Conservation (phyloP, 2,113 vertebrate species). For the Cavia aperea region DNA sequence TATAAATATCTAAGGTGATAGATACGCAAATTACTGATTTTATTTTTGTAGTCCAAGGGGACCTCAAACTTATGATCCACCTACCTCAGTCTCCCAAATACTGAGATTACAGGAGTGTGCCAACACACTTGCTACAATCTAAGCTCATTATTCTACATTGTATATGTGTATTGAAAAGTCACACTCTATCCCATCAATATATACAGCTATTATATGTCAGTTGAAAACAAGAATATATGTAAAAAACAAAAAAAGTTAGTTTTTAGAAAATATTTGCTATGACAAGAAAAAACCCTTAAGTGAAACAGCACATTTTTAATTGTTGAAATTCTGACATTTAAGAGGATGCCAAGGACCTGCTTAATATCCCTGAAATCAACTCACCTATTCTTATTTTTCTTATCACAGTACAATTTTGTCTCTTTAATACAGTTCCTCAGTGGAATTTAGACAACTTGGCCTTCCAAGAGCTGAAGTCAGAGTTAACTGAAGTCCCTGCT, state of each 20-base stretch:
- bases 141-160: neutral
- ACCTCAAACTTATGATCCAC: neutral
- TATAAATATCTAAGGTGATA: neutral
- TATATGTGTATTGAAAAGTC: neutral
- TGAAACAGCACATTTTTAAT: neutral
- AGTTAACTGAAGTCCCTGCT: conserved; percentile 85
- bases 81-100: neutral
- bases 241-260: neutral
- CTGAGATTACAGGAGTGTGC: neutral
- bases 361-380: neutral
- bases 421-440: conserved; percentile 55
- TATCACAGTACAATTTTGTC: neutral
- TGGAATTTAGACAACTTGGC: conserved; percentile 76
- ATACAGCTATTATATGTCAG: neutral
- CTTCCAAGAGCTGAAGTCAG: conserved; percentile 91
- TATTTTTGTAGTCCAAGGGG: neutral
- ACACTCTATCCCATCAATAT: neutral
- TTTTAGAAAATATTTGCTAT: neutral
- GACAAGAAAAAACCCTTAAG: neutral
- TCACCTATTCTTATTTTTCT: neutral
- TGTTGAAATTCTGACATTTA: neutral
- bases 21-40: neutral
- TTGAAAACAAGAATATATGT: neutral
- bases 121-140: neutral
- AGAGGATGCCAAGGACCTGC: neutral